Evolutionary conservation across 2,113 vertebrate species (phyloP).

Genomic region (Damaliscus lunatus): DNA sequence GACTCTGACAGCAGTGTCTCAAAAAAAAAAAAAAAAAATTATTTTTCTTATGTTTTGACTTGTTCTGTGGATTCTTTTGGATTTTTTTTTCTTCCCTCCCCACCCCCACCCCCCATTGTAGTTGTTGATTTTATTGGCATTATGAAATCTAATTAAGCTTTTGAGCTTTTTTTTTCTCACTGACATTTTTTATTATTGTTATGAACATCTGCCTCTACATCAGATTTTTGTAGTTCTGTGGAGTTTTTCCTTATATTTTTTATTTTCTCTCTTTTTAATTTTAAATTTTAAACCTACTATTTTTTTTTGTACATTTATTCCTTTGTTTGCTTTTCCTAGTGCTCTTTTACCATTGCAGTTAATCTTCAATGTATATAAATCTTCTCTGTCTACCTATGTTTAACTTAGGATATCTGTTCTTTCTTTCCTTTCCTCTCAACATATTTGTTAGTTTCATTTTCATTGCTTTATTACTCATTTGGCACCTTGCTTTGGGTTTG

Average conservation of each 20-base stretch:
- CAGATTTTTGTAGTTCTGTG: background rate
- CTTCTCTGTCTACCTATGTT: background rate
- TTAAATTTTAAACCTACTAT: background rate
- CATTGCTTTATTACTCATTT: background rate
- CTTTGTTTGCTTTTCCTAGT: background rate
- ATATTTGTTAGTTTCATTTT: background rate
- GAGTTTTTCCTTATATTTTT: background rate
- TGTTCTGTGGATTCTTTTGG: background rate
- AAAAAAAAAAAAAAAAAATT: too few relatives aligned
- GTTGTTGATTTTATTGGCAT: background rate
- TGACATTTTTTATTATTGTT: background rate
- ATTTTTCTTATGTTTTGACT: background rate
- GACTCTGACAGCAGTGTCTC: background rate
- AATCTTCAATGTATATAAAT: background rate
- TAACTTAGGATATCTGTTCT: background rate
- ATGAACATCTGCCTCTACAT: background rate
- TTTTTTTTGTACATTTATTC: background rate
- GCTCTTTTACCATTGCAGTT: background rate
- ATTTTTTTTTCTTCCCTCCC: background rate
- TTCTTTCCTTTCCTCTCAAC: background rate
- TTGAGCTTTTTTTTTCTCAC: background rate
- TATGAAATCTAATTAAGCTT: background rate
- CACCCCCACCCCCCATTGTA: background rate
- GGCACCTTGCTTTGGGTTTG: background rate
- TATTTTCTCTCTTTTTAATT: background rate